These are phyloP conservation scores for Olivierus martensii DNA, from an alignment of 1,140 invertebrate genomes.

Conservation along the genomic window DNA sequence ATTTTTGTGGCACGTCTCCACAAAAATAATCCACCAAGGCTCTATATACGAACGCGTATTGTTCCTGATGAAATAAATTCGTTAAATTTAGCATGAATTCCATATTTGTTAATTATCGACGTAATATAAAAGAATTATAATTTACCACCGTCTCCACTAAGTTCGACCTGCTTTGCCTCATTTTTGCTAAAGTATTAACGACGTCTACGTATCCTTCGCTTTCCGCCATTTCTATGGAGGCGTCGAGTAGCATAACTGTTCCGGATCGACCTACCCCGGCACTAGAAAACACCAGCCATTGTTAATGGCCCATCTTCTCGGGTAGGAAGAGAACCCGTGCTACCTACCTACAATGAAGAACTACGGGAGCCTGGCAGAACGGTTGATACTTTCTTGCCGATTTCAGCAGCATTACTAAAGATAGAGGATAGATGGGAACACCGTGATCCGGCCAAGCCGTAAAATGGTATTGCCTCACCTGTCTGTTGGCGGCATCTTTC, in stretches of 20 bases:
- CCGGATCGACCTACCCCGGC: slow-evolving; percentile 28
- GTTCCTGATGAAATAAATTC: slow-evolving; percentile 3
- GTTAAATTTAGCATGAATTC: no score
- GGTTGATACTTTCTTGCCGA: slow-evolving; percentile 4
- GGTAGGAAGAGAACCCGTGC: no score
- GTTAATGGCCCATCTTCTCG: no score
- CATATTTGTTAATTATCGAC: no score
- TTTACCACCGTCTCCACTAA: slow-evolving; percentile 36
- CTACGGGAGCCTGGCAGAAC: not conserved
- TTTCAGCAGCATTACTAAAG: slow-evolving; percentile 84
- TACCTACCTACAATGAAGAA: slow-evolving; percentile 12
- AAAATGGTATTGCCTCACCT: slow-evolving; percentile 71
- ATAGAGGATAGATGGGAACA: slow-evolving; percentile 84
- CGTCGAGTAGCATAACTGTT: slow-evolving; percentile 33
- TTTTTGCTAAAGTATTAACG: slow-evolving; percentile 25
- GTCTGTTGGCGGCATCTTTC: no score
- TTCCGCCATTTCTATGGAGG: slow-evolving; percentile 27
- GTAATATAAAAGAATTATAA: no score
- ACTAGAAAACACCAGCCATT: slow-evolving; percentile 6
- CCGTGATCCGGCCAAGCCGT: slow-evolving; percentile 94
- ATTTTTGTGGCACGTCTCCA: slow-evolving; percentile 7
- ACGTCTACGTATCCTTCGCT: slow-evolving; percentile 28
- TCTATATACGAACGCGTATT: slow-evolving; percentile 11
- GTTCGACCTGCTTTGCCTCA: slow-evolving; percentile 29
- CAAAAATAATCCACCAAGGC: slow-evolving; percentile 14